phyloP scores from a whole-genome alignment of 2,888 invertebrate genomes.

The Parascotia fuliginaria region DNA sequence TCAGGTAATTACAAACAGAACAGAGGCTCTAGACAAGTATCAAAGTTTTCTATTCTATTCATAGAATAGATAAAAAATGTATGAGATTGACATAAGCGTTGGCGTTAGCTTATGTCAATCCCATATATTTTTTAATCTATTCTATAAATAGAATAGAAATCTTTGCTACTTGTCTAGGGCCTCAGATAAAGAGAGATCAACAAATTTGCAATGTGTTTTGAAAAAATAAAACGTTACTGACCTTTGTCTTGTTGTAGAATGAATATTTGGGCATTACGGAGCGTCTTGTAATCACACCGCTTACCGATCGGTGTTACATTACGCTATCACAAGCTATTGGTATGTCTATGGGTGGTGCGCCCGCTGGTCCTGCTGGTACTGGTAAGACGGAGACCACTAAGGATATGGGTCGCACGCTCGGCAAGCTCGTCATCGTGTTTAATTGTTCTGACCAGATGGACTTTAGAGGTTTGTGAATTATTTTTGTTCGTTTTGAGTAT shows the following conservation, averaged over 20 bases:
- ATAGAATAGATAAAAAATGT: too few relatives aligned
- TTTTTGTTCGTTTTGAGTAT: neutral
- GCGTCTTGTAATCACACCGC: slow-evolving; percentile 94
- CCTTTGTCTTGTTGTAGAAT: slow-evolving; percentile 86
- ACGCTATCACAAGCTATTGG: slow-evolving; percentile 95
- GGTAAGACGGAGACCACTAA: slow-evolving; percentile 97
- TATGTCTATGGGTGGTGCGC: slow-evolving; percentile 96
- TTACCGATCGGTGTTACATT: slow-evolving; percentile 96
- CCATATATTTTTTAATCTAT: too few relatives aligned
- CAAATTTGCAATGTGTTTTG: too few relatives aligned
- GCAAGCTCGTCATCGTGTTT: slow-evolving; percentile 96
- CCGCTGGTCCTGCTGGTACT: slow-evolving; percentile 96
- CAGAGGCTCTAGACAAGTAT: too few relatives aligned
- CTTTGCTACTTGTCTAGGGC: too few relatives aligned
- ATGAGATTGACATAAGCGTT: too few relatives aligned
- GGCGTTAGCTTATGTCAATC: too few relatives aligned
- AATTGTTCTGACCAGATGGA: slow-evolving; percentile 98
- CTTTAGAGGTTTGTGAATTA: slow-evolving; percentile 90
- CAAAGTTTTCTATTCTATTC: too few relatives aligned
- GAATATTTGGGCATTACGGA: slow-evolving; percentile 96
- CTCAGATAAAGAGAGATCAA: too few relatives aligned
- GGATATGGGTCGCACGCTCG: slow-evolving; percentile 95
- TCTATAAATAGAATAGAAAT: too few relatives aligned
- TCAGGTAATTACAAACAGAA: too few relatives aligned
- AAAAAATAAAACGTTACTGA: too few relatives aligned